Evolutionary conservation across 30 jellyfish, hydroid and myxozoan genomes (phyloP).

Genomic region (Aurelia coerulea): DNA sequence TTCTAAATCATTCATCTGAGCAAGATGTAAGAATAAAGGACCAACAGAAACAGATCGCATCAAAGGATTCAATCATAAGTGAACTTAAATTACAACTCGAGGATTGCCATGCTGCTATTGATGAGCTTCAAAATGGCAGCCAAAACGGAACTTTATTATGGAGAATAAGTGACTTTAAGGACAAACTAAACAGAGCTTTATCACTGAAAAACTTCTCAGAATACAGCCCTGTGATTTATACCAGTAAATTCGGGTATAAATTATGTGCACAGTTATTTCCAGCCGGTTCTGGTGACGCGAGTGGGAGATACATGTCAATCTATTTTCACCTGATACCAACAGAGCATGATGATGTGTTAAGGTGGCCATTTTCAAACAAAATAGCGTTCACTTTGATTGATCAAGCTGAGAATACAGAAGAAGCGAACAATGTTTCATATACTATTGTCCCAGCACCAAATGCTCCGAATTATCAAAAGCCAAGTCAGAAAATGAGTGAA

Average conservation of each 20-base stretch:
- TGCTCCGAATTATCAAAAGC: slow-evolving; percentile 68
- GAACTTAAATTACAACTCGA: slow-evolving; percentile 59
- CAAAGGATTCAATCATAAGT: slow-evolving; percentile 34
- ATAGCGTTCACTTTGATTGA: slow-evolving; percentile 79
- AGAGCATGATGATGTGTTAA: slow-evolving; percentile 76
- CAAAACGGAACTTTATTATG: slow-evolving; percentile 76
- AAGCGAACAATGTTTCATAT: slow-evolving; percentile 67
- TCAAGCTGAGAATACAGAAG: slow-evolving; percentile 70
- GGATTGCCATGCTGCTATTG: slow-evolving; percentile 36
- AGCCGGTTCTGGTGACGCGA: slow-evolving; percentile 71
- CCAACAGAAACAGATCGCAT: slow-evolving; percentile 25
- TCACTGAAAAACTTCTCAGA: slow-evolving; percentile 64
- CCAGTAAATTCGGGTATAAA: slow-evolving; percentile 84
- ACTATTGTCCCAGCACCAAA: slow-evolving; percentile 80
- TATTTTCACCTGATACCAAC: slow-evolving; percentile 79
- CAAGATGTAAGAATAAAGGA: slow-evolving; percentile 18
- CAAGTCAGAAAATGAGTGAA: slow-evolving; percentile 81
- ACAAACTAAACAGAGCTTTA: slow-evolving; percentile 58
- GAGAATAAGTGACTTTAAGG: slow-evolving; percentile 64
- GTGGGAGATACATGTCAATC: slow-evolving; percentile 71
- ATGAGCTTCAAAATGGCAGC: slow-evolving; percentile 47
- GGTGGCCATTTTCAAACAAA: slow-evolving; percentile 83
- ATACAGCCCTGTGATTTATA: slow-evolving; percentile 65
- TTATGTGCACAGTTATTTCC: slow-evolving; percentile 85
- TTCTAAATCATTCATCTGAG: slow-evolving; percentile 5